These are phyloP conservation scores for Frieseomelitta varia DNA, from an alignment of 1,140 invertebrate species.

Conservation along the genomic window DNA sequence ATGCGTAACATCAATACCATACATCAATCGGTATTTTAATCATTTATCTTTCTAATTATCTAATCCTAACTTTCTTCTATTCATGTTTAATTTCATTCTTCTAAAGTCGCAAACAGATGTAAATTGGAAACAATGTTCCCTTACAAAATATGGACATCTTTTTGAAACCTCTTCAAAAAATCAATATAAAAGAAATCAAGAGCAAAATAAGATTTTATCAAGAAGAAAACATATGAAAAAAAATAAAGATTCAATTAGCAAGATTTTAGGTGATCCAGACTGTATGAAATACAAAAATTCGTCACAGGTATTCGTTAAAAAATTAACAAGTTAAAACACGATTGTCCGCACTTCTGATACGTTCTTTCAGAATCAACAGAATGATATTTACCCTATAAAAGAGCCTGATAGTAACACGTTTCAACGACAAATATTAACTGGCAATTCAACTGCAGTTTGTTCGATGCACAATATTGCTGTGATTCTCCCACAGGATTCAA, in stretches of 20 bases:
- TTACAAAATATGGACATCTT: background rate
- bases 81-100: background rate
- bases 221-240: conserved; percentile 3
- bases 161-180: background rate
- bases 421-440: background rate
- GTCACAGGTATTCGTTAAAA: background rate
- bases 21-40: conserved; percentile 26
- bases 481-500: conserved; percentile 13
- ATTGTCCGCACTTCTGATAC: background rate
- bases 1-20: background rate
- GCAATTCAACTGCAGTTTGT: conserved; percentile 2
- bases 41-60: background rate
- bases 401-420: background rate
- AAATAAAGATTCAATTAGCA: background rate
- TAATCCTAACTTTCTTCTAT: background rate
- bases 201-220: background rate
- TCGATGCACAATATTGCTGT: conserved; percentile 35
- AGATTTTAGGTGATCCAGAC: background rate
- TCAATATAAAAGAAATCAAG: conserved; percentile 9
- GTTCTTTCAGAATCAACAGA: conserved; percentile 4
- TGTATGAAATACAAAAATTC: conserved; percentile 6
- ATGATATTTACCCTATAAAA: conserved; percentile 14
- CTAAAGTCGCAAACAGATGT: conserved; percentile 27
- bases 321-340: background rate
- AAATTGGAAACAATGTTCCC: conserved; percentile 35